A percentile compares a stretch with the other conserved stretches of the same genome.
Evolutionary conservation across 2,888 invertebrate species (phyloP).

Genomic region (Brachyptera putata): DNA sequence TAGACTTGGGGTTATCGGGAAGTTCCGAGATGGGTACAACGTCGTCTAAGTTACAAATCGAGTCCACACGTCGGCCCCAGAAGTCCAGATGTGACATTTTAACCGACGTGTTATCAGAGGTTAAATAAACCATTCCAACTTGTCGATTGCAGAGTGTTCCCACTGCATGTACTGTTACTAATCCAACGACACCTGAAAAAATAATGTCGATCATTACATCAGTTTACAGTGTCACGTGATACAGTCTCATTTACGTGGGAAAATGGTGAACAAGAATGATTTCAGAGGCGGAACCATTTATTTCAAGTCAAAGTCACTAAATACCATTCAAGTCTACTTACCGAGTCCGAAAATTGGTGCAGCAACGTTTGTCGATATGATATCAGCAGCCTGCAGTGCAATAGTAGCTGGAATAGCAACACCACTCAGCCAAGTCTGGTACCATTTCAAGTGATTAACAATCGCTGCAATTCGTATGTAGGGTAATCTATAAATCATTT

Average conservation of each 20-base stretch:
- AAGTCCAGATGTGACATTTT: background rate
- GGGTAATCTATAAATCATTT: constrained; percentile 2
- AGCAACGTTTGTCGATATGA: background rate
- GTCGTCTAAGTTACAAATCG: background rate
- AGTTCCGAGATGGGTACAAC: background rate
- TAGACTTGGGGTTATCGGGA: background rate
- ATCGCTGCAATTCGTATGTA: background rate
- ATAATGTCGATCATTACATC: too few species aligned
- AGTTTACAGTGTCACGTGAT: too few species aligned
- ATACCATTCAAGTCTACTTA: background rate
- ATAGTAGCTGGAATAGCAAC: background rate
- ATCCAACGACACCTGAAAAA: background rate
- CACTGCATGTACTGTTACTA: background rate
- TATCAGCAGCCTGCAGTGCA: background rate
- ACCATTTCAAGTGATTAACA: constrained; percentile 1
- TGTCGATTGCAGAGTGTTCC: background rate
- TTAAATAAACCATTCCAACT: background rate
- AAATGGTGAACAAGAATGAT: too few species aligned
- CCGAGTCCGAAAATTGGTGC: background rate
- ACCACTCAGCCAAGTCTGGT: background rate
- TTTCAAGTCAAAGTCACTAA: too few species aligned
- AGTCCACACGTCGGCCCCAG: background rate
- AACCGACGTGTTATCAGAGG: background rate
- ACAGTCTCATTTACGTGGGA: too few species aligned
- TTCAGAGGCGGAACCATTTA: background rate